A percentile compares a stretch with the other conserved stretches of the same genome.
phyloP scores from a whole-genome alignment of 2,888 invertebrate species.

The Calameuta pallipes region DNA sequence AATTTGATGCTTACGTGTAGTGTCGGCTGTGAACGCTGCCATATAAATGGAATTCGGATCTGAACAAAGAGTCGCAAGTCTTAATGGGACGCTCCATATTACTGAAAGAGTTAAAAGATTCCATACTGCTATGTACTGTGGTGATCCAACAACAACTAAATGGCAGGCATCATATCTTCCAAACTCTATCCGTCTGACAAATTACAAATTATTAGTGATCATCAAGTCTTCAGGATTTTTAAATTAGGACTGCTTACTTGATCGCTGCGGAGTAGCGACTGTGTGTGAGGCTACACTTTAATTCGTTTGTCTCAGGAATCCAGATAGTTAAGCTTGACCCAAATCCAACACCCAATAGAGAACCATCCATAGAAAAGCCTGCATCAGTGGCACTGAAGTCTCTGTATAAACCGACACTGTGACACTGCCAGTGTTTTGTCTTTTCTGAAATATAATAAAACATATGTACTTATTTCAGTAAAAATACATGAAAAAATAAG shows the following conservation, averaged over 20 bases:
- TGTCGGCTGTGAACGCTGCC: constrained; percentile 75
- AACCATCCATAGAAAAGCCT: constrained; percentile 81
- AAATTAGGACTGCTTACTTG: constrained; percentile 50
- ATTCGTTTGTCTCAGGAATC: constrained; percentile 71
- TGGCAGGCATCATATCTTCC: constrained; percentile 71
- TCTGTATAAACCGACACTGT: constrained; percentile 73
- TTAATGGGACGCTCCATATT: constrained; percentile 74
- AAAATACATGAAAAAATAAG: not conserved
- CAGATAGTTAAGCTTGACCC: constrained; percentile 77
- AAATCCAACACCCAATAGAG: constrained; percentile 78
- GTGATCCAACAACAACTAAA: constrained; percentile 71
- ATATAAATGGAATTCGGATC: constrained; percentile 76
- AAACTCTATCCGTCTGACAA: constrained; percentile 69
- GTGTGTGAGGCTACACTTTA: constrained; percentile 72
- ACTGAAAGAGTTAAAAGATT: constrained; percentile 77
- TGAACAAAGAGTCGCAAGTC: constrained; percentile 67
- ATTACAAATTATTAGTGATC: constrained; percentile 19
- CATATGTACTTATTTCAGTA: not conserved
- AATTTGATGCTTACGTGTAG: constrained; percentile 70
- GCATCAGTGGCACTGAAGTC: constrained; percentile 70
- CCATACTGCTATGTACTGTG: constrained; percentile 76
- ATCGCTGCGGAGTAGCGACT: constrained; percentile 60
- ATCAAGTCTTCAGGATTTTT: not conserved
- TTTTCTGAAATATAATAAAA: constrained; percentile 63
- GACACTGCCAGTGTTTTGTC: constrained; percentile 75